Percentiles rank a stretch among this genome's conserved stretches.
Evolutionary conservation across 2,113 vertebrate genomes (phyloP).

Genomic region (Oreocharis arfaki): DNA sequence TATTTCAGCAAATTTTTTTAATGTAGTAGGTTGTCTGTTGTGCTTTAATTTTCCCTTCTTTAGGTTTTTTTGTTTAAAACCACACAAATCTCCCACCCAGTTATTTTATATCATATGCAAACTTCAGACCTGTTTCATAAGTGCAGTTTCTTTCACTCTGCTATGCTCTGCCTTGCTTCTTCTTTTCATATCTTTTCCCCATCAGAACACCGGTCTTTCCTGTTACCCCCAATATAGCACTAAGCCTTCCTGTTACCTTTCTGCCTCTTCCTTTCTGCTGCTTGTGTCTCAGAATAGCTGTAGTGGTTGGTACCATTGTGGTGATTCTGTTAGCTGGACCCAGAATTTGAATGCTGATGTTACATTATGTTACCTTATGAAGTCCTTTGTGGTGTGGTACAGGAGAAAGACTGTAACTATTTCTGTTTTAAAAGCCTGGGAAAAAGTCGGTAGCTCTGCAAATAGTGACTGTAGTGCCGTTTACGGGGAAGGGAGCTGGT

Average conservation of each 20-base stretch:
- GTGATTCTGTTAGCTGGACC: background rate
- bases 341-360: background rate
- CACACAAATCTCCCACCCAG: background rate
- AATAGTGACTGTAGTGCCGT: background rate
- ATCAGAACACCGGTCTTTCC: background rate
- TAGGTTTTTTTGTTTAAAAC: background rate
- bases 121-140: background rate
- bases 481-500: background rate
- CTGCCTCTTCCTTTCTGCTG: background rate
- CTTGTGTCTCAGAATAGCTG: background rate
- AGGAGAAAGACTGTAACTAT: background rate
- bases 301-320: fast-evolving
- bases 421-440: background rate
- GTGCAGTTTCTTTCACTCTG: background rate
- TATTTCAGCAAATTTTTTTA: background rate
- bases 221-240: background rate
- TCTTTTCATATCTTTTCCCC: background rate
- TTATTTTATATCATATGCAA: background rate
- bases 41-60: background rate
- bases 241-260: background rate
- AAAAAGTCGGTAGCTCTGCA: background rate
- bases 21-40: background rate
- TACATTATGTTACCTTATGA: fast-evolving
- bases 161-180: background rate
- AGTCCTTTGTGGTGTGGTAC: background rate